Evolutionary conservation across 2,797 vertebrate species (phyloP).

Genomic region (Malurus leucopterus): DNA sequence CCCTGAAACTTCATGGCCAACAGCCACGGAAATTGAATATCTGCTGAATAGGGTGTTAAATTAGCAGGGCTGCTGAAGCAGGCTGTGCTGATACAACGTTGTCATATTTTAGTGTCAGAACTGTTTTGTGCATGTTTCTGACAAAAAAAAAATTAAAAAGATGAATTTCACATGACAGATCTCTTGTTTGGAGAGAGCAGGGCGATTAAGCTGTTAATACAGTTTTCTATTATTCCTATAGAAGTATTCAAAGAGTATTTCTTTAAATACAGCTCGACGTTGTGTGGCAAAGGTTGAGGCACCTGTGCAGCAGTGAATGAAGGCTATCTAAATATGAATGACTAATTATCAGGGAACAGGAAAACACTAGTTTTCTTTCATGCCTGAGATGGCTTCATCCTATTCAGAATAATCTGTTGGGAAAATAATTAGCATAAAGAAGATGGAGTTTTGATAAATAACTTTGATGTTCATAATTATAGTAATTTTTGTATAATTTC

Average conservation of each 20-base stretch:
- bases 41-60: slow-evolving; percentile 68
- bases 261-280: slow-evolving; percentile 46
- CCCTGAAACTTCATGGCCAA: slow-evolving; percentile 36
- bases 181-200: slow-evolving; percentile 43
- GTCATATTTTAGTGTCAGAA: slow-evolving; percentile 49
- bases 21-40: slow-evolving; percentile 59
- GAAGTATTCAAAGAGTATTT: slow-evolving; percentile 49
- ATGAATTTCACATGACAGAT: slow-evolving; percentile 48
- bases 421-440: slow-evolving; percentile 71
- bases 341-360: slow-evolving; percentile 59
- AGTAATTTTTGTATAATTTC: slow-evolving; percentile 57
- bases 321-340: slow-evolving; percentile 50
- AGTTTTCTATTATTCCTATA: slow-evolving; percentile 30
- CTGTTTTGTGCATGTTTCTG: slow-evolving; percentile 25
- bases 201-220: slow-evolving; percentile 42
- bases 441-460: slow-evolving; percentile 62
- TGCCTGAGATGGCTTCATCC: slow-evolving; percentile 45
- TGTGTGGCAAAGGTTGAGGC: slow-evolving; percentile 58
- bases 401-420: slow-evolving; percentile 59
- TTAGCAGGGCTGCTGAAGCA: slow-evolving; percentile 50
- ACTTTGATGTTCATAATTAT: slow-evolving; percentile 62
- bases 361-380: slow-evolving; percentile 62
- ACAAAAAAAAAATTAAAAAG: slow-evolving; percentile 22
- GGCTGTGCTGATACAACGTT: slow-evolving; percentile 46
- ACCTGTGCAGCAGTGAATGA: slow-evolving; percentile 61